Conservation (phyloP, 1,140 invertebrate genomes). For the Calosoma granatense region DNA sequence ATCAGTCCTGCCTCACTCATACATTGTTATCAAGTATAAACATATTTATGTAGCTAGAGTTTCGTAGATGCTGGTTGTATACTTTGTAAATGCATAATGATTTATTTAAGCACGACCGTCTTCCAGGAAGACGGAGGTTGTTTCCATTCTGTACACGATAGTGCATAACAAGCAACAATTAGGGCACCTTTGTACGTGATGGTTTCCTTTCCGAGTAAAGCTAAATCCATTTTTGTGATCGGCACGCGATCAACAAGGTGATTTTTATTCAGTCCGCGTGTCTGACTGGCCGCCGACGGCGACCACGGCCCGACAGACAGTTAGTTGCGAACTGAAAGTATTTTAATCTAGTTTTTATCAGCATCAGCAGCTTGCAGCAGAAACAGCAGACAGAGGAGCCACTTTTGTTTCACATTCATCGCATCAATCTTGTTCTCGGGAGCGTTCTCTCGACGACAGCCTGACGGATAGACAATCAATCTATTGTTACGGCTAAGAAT, state of each 20-base stretch:
- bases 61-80: too few relatives aligned
- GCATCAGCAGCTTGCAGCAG: background rate
- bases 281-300: too few relatives aligned
- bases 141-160: too few relatives aligned
- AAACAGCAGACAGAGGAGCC: background rate
- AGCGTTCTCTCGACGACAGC: background rate
- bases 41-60: too few relatives aligned
- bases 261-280: background rate
- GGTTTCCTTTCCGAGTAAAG: too few relatives aligned
- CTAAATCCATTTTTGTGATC: constrained; percentile 4
- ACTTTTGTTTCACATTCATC: constrained; percentile 14
- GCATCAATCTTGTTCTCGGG: constrained; percentile 13
- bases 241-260: background rate
- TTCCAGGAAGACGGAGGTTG: too few relatives aligned
- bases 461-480: constrained; percentile 15
- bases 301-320: background rate
- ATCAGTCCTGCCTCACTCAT: too few relatives aligned
- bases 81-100: too few relatives aligned
- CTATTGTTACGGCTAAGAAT: constrained; percentile 13
- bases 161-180: too few relatives aligned
- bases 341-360: constrained; percentile 16
- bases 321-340: constrained; percentile 11
- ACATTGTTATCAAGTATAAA: too few relatives aligned
- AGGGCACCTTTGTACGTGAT: too few relatives aligned
- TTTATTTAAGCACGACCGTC: too few relatives aligned